Evolutionary conservation across 2,797 vertebrate genomes (phyloP).

Genomic region (Hypotaenidia philippensis): DNA sequence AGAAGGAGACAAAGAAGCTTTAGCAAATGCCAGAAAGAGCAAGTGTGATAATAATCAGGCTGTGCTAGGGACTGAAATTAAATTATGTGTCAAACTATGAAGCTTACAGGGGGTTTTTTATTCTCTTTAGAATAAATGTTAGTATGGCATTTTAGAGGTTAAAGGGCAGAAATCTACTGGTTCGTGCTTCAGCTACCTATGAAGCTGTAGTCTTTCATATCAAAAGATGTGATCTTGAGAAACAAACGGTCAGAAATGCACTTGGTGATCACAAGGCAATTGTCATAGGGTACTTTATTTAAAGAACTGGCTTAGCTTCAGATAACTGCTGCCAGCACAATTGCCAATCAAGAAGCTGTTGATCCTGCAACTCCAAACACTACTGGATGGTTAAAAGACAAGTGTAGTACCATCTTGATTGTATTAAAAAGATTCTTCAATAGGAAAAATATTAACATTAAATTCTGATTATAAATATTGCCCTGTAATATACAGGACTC

Average conservation of each 20-base stretch:
- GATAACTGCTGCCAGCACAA: neutral
- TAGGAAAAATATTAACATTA: neutral
- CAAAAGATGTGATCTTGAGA: neutral
- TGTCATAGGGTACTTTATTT: neutral
- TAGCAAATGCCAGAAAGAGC: neutral
- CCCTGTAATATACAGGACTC: neutral
- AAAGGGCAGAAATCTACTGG: neutral
- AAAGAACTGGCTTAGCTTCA: neutral
- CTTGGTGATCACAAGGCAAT: neutral
- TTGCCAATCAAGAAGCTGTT: neutral
- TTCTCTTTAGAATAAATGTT: neutral
- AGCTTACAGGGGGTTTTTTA: accelerated
- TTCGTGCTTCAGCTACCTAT: neutral
- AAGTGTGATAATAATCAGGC: neutral
- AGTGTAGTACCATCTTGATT: neutral
- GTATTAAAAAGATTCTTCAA: neutral
- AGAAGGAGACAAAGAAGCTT: neutral
- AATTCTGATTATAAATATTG: neutral
- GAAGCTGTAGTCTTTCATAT: neutral
- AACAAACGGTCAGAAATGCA: neutral
- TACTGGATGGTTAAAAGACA: neutral
- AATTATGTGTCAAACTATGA: neutral
- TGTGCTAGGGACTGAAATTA: neutral
- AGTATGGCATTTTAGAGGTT: neutral
- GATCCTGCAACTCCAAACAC: neutral